Evolutionary conservation across 1,140 invertebrate genomes (phyloP), one percentile per base, ranked within the genome.

Genomic region (Zaprionus tsacasi): DNA sequence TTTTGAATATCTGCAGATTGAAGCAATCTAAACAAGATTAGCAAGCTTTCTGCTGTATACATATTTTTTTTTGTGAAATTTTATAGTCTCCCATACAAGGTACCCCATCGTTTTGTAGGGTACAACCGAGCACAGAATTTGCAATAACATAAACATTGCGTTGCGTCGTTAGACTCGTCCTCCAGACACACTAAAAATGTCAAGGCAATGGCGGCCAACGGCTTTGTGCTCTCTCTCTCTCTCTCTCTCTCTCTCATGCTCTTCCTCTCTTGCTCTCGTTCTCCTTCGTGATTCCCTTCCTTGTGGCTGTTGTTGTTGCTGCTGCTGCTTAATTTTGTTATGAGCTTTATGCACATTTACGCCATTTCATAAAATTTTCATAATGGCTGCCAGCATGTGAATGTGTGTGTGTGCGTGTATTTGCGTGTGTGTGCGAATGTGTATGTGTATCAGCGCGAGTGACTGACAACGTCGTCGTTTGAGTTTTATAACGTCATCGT

Each of bases 341-440:
- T 74, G 80, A 89, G 71, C 68, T 66, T 65, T 76, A 74, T 89
- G 81, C 85, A 90, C 85, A 89, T 89, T 89, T 76, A 56, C 86
- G 85, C 81, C 78, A 89, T 89, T 89, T 89, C 81, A 82, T 69
- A 89, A 79, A 79, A 89, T 89, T 89, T 89, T 89, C 76, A 85
- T 89, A 90, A 89, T 89, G 86, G 85, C 63, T 63, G 64, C 50
- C 59, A 36, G 55, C 64, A 36, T 33, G 57, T 30, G 60, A 43
- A 33, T 54, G 45, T 48, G 48, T 54, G 45, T 48, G 48, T 25
- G 12, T 38, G 43, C 38, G 30, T 35, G 50, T 33, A 45, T 36
- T 7, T 57, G 48, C 13, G 15, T 38, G 48, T 35, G 12, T 25
- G n/a, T 13, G 36, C 38, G 17, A n/a, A 13, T 50, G 70, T 27